Conservation (phyloP, 2,888 invertebrate species). For the Oxyscelio sp. region DNA sequence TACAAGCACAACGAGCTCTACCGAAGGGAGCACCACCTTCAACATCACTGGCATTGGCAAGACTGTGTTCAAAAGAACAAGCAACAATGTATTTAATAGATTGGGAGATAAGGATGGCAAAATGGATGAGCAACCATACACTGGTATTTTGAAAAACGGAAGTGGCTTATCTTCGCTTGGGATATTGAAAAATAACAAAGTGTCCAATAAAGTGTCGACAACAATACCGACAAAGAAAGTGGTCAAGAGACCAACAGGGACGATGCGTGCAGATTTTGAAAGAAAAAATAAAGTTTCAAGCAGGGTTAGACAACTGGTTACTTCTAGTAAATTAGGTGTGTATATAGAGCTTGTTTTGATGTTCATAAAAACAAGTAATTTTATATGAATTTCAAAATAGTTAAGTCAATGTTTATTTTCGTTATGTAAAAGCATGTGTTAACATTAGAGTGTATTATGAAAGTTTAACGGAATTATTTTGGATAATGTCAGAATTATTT, state of each 20-base stretch:
- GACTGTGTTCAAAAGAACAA: constrained; percentile 83
- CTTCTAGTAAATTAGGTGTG: constrained; percentile 84
- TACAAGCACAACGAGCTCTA: constrained; percentile 87
- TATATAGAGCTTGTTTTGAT: too few species aligned
- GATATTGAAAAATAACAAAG: constrained; percentile 82
- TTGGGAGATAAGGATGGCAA: constrained; percentile 86
- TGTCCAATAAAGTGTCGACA: constrained; percentile 68
- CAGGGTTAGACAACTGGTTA: constrained; percentile 78
- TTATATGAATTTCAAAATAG: too few species aligned
- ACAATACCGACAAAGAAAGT: constrained; percentile 75
- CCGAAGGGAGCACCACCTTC: constrained; percentile 81
- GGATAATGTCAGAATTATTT: too few species aligned
- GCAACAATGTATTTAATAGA: constrained; percentile 86
- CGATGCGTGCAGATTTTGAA: constrained; percentile 87
- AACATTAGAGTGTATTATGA: too few species aligned
- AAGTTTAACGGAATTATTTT: too few species aligned
- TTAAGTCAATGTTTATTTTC: too few species aligned
- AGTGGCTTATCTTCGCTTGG: constrained; percentile 76
- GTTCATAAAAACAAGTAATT: too few species aligned
- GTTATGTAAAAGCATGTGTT: too few species aligned
- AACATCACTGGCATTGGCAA: constrained; percentile 87
- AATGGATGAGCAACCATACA: constrained; percentile 76
- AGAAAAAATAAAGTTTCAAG: constrained; percentile 80
- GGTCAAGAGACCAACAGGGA: constrained; percentile 80
- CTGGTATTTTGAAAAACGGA: constrained; percentile 85